Percentiles rank a stretch among this genome's conserved stretches.
Conservation (phyloP, 2,888 invertebrate species). For the Merodon equestris region DNA sequence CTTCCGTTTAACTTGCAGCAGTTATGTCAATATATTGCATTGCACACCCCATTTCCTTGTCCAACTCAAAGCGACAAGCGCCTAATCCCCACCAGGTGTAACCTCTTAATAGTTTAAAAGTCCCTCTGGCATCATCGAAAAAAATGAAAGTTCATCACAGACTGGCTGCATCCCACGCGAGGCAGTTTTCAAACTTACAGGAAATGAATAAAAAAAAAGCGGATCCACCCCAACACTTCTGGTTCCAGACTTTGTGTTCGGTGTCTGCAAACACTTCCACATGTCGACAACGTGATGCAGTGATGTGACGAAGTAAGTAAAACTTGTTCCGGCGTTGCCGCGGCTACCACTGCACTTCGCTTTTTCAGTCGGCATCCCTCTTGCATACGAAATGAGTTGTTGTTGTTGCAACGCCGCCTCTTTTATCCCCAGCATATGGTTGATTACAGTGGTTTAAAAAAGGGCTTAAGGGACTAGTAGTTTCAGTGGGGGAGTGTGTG, state of each 20-base stretch:
- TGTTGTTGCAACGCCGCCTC: too few relatives aligned
- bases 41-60: too few relatives aligned
- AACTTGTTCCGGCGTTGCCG: constrained; percentile 32
- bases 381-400: constrained; percentile 63
- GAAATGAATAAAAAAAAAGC: constrained; percentile 20
- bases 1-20: too few relatives aligned
- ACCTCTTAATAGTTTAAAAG: too few relatives aligned
- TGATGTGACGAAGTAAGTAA: constrained; percentile 46
- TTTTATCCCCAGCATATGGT: constrained; percentile 17
- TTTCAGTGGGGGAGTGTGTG: too few relatives aligned
- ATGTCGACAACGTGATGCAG: constrained; percentile 48
- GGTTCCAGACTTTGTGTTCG: too few relatives aligned
- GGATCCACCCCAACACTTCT: constrained; percentile 11
- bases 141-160: constrained; percentile 25
- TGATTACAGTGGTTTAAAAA: constrained; percentile 36
- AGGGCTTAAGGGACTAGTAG: background rate
- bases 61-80: too few relatives aligned
- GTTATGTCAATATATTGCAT: too few relatives aligned
- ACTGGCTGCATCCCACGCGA: constrained; percentile 40
- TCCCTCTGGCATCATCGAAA: background rate
- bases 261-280: background rate
- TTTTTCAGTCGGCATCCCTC: constrained; percentile 20
- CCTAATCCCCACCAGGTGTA: too few relatives aligned
- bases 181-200: constrained; percentile 33
- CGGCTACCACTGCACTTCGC: constrained; percentile 23